Base-by-base conservation (phyloP, 1,140 invertebrate species). In the Plectus sambesii region DNA sequence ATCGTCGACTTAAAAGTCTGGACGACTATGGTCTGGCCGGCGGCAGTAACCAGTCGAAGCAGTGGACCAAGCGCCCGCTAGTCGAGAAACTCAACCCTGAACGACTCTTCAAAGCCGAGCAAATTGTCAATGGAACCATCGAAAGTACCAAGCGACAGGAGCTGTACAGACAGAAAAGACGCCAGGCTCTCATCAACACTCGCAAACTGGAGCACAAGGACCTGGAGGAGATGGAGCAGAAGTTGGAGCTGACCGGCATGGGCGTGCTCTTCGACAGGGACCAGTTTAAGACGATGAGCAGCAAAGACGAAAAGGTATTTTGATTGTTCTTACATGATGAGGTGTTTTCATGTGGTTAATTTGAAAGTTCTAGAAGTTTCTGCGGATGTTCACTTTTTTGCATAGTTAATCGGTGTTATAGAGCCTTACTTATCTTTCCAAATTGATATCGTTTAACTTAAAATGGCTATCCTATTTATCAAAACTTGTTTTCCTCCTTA, bases 211-310 rank as follows among this genome's bases (percentile, higher is more conserved):
- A 55, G 17, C 25, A 30, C 20, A 33, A 25, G 8, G 51, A 45
- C 17, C 25, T 53, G 5, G 38, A 54, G 38, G 50, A 51, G 38
- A 53, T 53, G 51, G 51, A 53, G 35, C 15, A 55, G 38, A 53
- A 44, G 35, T 20, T 53, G 39, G 37, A 38, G 12, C 23, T 15
- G 9, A 44, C 50, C 8, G 51, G n/a, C 8, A 55, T 47, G 38
- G 49, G 49, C n/a, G 20, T n/a, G 17, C 12, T 20, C n/a, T 3
- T 20, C 22, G 27, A 24, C 25, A 9, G 25, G 24, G 44, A 52
- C n/a, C n/a, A n/a, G n/a, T n/a, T n/a, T n/a, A n/a, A n/a, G n/a
- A 5, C 49, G 8, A 39, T 51, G 49, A 50, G 30, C 8, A 36
- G 46, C 8, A 38, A 51, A 20, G 49, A 51, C 19, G 49, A 51